These are phyloP conservation scores for Tokudaia muenninki DNA, from an alignment of 2,797 vertebrate genomes.

Conservation along the genomic window DNA sequence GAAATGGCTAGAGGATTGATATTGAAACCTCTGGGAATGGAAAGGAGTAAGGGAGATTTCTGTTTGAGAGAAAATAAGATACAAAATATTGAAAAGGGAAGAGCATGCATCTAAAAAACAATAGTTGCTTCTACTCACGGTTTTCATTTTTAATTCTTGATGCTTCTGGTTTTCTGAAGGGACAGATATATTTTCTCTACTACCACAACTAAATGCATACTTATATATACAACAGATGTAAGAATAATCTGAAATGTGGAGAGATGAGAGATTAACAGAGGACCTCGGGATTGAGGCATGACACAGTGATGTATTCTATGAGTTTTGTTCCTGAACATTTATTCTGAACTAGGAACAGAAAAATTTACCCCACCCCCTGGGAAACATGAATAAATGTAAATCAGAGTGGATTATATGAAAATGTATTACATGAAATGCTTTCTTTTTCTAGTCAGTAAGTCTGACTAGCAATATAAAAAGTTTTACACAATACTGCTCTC, in stretches of 20 bases:
- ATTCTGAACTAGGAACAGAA: not conserved
- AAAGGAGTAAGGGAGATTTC: not conserved
- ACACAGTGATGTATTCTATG: not conserved
- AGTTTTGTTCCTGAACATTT: not conserved
- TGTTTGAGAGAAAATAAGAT: constrained; percentile 55
- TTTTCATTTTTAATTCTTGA: not conserved
- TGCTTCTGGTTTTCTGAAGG: not conserved
- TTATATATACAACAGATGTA: not conserved
- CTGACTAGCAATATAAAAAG: not conserved
- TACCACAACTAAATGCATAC: not conserved
- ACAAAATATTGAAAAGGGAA: not conserved
- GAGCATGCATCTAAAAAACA: constrained; percentile 3
- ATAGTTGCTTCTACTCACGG: not conserved
- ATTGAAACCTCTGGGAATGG: constrained; percentile 60
- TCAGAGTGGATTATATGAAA: not conserved
- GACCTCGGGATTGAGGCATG: not conserved
- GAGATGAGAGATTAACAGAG: not conserved
- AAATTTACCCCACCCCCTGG: not conserved
- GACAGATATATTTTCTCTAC: not conserved
- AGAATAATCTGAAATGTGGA: not conserved
- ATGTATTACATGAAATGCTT: not conserved
- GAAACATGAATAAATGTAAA: not conserved
- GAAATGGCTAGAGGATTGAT: constrained; percentile 51
- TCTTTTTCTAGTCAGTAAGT: not conserved
- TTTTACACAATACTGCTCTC: not conserved